Base-by-base conservation (phyloP, 2,113 vertebrate genomes). In the Poeciliopsis occidentalis region DNA sequence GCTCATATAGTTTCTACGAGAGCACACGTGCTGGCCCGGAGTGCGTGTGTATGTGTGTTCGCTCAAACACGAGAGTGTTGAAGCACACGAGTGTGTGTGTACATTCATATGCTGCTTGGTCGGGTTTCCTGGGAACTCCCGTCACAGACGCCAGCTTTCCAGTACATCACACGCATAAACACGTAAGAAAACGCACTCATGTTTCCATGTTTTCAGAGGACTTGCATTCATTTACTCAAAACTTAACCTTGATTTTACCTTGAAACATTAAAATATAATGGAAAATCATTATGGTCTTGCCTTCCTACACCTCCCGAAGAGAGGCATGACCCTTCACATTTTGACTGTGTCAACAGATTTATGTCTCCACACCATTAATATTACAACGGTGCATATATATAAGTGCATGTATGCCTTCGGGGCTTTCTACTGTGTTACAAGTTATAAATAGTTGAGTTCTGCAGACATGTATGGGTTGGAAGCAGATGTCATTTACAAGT, bases 41-140 rank as follows among this genome's bases (percentile, higher is more conserved):
- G 77, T 30, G 79, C 62, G 79, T 69, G 44, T 29, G 60, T 34
- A 8, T 34, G 34, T 37, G 34, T 29, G 60, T 61, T 24, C 11
- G 44, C 74, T 72, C 75, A 75, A 78, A 85, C 80, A 71, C 83
- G 80, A 82, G 76, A 0, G 81, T 27, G 41, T 4, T 29, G 39
- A 10, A 67, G 64, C 61, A 34, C 57, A 63, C n/a, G 41, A 37
- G 63, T 34, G 26, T 8, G 71, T 76, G 75, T 78, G 77, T 83
- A 78, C 78, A 32, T 85, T 83, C 68, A 76, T 70, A 66, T 30
- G 69, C 69, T 65, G 82, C 73, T 71, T 44, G 74, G 78, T 75
- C 70, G 63, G 79, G 76, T 78, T 15, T 85, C 77, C 76, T 71
- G 79, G 77, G 79, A 82, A 77, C 79, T 84, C 63, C 76, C 70